These are phyloP conservation scores for Apamea sordens DNA, from an alignment of 2,888 invertebrate genomes.

Conservation along the genomic window DNA sequence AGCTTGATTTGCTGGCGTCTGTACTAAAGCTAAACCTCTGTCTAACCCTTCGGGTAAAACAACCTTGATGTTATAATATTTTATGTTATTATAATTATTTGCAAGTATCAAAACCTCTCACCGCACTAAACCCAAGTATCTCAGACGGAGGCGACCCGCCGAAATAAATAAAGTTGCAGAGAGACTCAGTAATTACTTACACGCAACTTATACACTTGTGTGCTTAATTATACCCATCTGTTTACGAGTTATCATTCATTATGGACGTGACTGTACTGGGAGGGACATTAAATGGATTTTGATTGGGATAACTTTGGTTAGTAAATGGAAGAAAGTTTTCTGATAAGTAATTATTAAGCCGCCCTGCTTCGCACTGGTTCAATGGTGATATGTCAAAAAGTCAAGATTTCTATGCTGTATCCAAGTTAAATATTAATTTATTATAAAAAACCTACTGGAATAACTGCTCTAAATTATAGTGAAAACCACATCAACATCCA, in stretches of 20 bases:
- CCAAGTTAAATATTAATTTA: no score
- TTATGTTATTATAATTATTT: neutral
- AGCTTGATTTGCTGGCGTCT: no score
- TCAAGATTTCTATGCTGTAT: neutral
- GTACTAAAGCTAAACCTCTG: no score
- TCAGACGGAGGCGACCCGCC: conserved; percentile 84
- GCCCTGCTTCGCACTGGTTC: neutral
- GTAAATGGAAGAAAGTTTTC: neutral
- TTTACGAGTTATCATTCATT: conserved; percentile 43
- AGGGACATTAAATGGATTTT: conserved; percentile 47
- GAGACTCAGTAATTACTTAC: conserved; percentile 85
- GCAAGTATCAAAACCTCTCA: conserved; percentile 73
- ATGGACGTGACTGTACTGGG: conserved; percentile 52
- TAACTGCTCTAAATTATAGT: neutral
- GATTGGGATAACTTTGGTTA: conserved; percentile 43
- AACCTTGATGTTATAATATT: no score
- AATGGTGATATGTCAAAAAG: no score
- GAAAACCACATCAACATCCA: neutral
- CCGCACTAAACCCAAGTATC: conserved; percentile 66
- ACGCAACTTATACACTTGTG: conserved; percentile 68
- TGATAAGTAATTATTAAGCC: neutral
- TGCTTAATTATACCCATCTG: conserved; percentile 58
- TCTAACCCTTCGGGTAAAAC: no score
- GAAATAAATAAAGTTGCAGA: conserved; percentile 87
- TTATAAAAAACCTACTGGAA: no score